Conservation (phyloP, 2,113 vertebrate genomes). For the Eulacestoma nigropectus region DNA sequence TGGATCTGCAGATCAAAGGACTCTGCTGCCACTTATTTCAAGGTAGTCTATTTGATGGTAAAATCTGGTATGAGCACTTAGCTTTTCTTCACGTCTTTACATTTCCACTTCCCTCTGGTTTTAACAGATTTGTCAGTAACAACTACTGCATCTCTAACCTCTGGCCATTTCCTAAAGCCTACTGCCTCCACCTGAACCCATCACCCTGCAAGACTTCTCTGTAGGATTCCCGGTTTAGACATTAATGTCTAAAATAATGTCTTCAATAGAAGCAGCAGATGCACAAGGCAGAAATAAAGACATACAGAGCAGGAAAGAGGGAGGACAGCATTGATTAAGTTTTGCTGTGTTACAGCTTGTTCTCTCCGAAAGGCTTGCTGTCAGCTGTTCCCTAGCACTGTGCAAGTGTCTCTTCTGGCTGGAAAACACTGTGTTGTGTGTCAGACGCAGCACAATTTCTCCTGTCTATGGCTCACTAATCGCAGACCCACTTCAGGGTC, state of each 20-base stretch:
- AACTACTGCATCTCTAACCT: background rate
- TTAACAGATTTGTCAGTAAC: background rate
- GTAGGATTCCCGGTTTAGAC: background rate
- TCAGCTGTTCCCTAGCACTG: constrained; percentile 41
- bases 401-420: constrained; percentile 18
- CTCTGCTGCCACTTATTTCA: background rate
- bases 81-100: background rate
- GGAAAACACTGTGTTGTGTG: background rate
- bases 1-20: background rate
- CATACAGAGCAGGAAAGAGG: constrained; percentile 33
- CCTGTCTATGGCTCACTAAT: constrained; percentile 16
- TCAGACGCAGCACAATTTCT: constrained; percentile 10
- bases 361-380: constrained; percentile 35
- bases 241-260: background rate
- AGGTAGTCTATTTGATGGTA: background rate
- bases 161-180: background rate
- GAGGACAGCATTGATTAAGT: constrained; percentile 45
- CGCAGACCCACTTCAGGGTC: constrained; percentile 34
- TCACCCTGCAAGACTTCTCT: background rate
- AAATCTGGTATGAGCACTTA: background rate
- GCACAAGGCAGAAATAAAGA: constrained; percentile 48
- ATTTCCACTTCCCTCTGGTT: background rate
- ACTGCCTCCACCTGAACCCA: background rate
- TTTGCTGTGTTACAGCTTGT: constrained; percentile 56
- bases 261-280: constrained; percentile 36